These are phyloP conservation scores for Rhipidura dahli DNA, from an alignment of 2,113 vertebrate species.

Conservation along the genomic window DNA sequence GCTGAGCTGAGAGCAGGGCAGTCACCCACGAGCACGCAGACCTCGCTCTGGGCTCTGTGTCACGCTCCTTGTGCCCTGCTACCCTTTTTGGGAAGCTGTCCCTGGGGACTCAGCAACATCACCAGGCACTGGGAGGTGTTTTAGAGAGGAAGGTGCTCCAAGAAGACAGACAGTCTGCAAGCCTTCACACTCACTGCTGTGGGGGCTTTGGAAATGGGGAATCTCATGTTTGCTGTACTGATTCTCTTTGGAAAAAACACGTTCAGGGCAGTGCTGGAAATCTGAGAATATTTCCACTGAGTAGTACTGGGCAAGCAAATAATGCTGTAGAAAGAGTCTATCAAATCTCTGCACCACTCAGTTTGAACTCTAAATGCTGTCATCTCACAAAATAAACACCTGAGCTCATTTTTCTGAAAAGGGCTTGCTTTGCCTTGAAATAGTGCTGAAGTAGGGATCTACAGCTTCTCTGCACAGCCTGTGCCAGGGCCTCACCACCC, in stretches of 20 bases:
- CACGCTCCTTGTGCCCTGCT: background rate
- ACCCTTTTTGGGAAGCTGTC: background rate
- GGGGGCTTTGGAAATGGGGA: background rate
- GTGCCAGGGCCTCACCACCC: background rate
- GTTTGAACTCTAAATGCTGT: background rate
- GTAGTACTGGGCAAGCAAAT: background rate
- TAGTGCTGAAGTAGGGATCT: background rate
- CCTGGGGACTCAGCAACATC: background rate
- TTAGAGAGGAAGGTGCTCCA: background rate
- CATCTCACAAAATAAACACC: background rate
- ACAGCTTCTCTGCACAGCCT: background rate
- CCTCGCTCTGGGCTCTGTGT: background rate
- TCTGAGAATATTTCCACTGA: background rate
- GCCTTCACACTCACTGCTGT: background rate
- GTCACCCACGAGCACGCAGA: rapidly evolving
- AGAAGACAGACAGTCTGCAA: background rate
- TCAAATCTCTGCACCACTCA: background rate
- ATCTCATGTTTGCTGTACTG: background rate
- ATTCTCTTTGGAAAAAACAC: background rate
- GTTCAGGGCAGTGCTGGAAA: background rate
- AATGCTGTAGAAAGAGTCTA: background rate
- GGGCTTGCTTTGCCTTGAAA: background rate
- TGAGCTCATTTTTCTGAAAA: background rate
- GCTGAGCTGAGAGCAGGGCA: rapidly evolving
- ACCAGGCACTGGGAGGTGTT: background rate